Base-by-base conservation (phyloP, 2,888 invertebrate species). In the Ochlodes sylvanus region DNA sequence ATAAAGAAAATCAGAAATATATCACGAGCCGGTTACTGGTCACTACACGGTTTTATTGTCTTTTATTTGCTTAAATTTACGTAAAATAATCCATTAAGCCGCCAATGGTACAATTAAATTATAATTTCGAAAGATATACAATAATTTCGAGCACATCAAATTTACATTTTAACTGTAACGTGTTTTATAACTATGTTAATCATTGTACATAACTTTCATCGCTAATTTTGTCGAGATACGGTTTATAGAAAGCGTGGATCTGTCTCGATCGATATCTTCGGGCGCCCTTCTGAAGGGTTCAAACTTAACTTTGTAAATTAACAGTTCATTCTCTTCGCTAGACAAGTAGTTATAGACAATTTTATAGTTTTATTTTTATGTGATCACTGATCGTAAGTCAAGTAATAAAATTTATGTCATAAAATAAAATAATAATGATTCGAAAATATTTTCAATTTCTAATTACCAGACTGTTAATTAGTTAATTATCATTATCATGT, bases 111-210 rank as follows among this genome's bases (percentile, higher is more conserved):
- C 15, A 47, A 17, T 47, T 17, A 47, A 47, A 47, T 44, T n/a
- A 44, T 15, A 15, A 44, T 44, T 44, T 7, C 15, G 15, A 44
- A 15, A 42, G 42, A 27, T 27, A 44, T n/a, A 44, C n/a, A 44
- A 44, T 15, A 44, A 44, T 17, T 47, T 47, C 15, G 7, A 38
- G 12, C 38, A 4, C 17, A 15, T 17, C 17, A 5, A 47, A 47
- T 47, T 47, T 47, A 17, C 15, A 47, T 17, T 47, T 17, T 47
- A 47, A 47, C 44, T 47, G 44, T 47, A 38, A 47, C 44, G 44
- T 17, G 44, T 47, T 47, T 47, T 47, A 47, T 47, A 47, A 47
- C 17, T 17, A 47, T 47, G 44, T 47, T 47, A 47, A 47, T 17
- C 7, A 47, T 47, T 12, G 17, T 9, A 47, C 17, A 15, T 15